Base-by-base conservation (phyloP, 2,888 invertebrate species). In the Nymphalis polychloros region DNA sequence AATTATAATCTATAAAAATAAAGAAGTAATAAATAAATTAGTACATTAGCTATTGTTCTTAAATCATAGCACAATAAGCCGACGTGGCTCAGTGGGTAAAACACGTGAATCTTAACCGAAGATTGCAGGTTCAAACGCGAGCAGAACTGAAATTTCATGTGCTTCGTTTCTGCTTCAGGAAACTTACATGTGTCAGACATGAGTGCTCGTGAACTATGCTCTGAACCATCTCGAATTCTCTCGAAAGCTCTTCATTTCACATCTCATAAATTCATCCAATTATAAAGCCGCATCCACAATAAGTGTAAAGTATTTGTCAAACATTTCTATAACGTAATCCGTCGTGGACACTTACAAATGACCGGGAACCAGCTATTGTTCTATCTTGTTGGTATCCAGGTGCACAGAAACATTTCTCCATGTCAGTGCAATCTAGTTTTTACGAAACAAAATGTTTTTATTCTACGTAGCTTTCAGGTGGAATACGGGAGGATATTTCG, bases 341-440 rank as follows among this genome's bases (percentile, higher is more conserved):
- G 41, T 60, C 53, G 62, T 61, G 73, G 76, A 74, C 75, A 73
- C 68, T 71, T 66, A 74, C 76, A 75, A 78, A 76, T 77, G 76
- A 71, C 70, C 73, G 55, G 23, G 60, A 64, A 41, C 69, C 8
- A 31, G 27, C 53, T 65, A 67, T 70, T 68, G 70, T 69, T 64
- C 65, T 60, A 70, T 71, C 71, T 70, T 72, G 72, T 72, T 67
- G 77, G 70, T 73, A 31, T n/a, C 79, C 85, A 85, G 84, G 85
- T 86, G 85, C 78, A 75, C 76, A 67, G 73, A 73, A 77, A 75
- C 84, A 85, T 86, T 84, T 82, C 83, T 85, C 83, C 75, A 73
- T 79, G 85, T 85, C 86, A 84, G 72, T 75, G 80, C 80, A 79
- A 81, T 83, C 81, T 79, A 76, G 81, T 84, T 86, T 84, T 84